Evolutionary conservation across 2,797 vertebrate genomes (phyloP), one percentile per base, ranked within the genome.

Genomic region (Falco concolor): DNA sequence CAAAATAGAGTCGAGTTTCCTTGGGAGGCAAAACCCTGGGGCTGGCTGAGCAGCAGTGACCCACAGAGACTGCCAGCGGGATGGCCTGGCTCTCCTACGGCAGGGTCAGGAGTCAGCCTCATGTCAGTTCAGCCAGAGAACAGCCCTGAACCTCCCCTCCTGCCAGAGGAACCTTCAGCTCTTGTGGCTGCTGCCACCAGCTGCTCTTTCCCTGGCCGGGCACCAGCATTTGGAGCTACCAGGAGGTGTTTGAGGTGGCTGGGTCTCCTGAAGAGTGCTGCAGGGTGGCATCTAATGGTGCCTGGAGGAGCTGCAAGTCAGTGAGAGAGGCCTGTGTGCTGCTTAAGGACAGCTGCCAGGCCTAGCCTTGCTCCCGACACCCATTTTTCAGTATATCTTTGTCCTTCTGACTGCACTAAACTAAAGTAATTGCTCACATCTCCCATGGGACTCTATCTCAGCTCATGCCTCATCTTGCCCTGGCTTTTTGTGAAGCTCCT

Each of bases 321-420:
- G 63, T 3, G 4, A 22, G 60, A 10, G 24, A 40, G n/a, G 27
- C 27, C 19, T 19, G 7, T 5, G 28, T 20, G 3, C 15, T 13
- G 42, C 24, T 3, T 7, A 49, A 15, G 32, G 38, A 4, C 32
- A 13, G 60, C 52, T 44, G 60, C 44, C 36, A 28, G 64, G 73
- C 73, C 5, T 2, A 4, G 34, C 60, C 7, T 1, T 1, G 2
- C 12, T 63, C 17, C 49, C 13, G 21, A 2, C 27, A 6, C 1
- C 28, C 61, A 0, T 24, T 79, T 84, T 53, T 52, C 52, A 32
- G n/a, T 10, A 3, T 44, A 4, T 30, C 60, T 76, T 73, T 91
- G 76, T 72, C 20, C 28, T 64, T 53, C 60, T 68, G 53, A 32
- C 28, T 52, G 61, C 61, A 6, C 57, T 60, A 28, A 72, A 49